A percentile compares a stretch with the other conserved stretches of the same genome.
Conservation (phyloP, 2,797 vertebrate genomes). For the Bradypodion pumilum region DNA sequence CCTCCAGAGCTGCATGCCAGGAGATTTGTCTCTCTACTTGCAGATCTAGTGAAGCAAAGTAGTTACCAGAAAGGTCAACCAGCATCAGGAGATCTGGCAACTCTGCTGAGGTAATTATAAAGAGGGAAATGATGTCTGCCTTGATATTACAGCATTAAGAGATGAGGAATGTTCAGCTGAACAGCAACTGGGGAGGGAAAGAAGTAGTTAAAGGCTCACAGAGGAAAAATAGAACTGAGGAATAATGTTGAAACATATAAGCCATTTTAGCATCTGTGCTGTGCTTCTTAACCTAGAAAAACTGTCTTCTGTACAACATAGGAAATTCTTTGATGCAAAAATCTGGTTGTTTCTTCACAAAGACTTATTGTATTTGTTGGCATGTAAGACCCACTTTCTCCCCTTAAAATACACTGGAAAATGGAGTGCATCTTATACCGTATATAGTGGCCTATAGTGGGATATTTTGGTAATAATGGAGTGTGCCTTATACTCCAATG, state of each 20-base stretch:
- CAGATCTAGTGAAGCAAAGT: no score
- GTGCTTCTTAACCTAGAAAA: constrained; percentile 25
- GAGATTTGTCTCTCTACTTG: no score
- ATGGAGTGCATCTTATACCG: no score
- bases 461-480: no score
- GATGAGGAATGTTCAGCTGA: background rate
- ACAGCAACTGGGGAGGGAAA: background rate
- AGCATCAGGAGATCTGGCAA: no score
- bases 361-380: no score
- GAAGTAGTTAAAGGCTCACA: constrained; percentile 20
- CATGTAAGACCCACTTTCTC: no score
- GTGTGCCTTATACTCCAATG: no score
- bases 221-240: constrained; percentile 3
- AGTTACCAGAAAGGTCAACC: no score
- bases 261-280: constrained; percentile 1
- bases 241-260: constrained; percentile 6
- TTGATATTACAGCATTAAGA: constrained; percentile 8
- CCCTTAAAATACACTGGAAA: no score
- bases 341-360: constrained; percentile 5
- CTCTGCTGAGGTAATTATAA: background rate
- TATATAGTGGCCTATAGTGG: no score
- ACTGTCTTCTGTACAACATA: background rate
- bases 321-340: constrained; percentile 12
- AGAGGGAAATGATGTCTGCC: background rate
- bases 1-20: no score